Evolutionary conservation across 2,113 vertebrate species (phyloP).

Genomic region (Macrotis lagotis): DNA sequence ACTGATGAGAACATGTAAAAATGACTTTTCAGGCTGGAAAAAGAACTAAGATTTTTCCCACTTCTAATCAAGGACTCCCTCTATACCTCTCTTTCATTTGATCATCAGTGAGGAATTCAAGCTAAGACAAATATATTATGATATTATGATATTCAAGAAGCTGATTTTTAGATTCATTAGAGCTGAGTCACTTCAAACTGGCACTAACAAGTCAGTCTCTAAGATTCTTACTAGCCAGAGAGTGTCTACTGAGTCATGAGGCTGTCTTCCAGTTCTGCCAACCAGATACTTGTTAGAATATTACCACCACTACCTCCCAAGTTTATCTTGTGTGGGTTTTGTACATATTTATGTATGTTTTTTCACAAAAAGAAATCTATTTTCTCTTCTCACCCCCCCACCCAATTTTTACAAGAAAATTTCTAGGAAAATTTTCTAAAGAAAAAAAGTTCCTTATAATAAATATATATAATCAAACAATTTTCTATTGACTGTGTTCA

Average conservation of each 20-base stretch:
- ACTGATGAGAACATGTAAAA: not conserved
- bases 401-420: no score
- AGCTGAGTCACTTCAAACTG: accelerated
- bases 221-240: not conserved
- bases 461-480: not conserved
- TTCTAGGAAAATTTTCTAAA: no score
- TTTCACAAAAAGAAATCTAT: not conserved
- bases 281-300: not conserved
- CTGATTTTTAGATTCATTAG: not conserved
- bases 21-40: not conserved
- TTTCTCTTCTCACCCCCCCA: not conserved
- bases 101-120: not conserved
- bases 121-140: not conserved
- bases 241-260: not conserved
- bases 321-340: not conserved
- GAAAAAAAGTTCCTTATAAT: not conserved
- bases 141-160: not conserved
- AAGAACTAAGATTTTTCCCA: not conserved
- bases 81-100: not conserved
- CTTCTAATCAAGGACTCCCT: not conserved
- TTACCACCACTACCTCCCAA: not conserved
- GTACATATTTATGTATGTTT: not conserved
- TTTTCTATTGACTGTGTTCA: not conserved
- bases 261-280: not conserved
- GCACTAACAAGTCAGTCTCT: not conserved